Evolutionary conservation across 1,140 invertebrate species (phyloP).

Genomic region (Micrasema minimum): DNA sequence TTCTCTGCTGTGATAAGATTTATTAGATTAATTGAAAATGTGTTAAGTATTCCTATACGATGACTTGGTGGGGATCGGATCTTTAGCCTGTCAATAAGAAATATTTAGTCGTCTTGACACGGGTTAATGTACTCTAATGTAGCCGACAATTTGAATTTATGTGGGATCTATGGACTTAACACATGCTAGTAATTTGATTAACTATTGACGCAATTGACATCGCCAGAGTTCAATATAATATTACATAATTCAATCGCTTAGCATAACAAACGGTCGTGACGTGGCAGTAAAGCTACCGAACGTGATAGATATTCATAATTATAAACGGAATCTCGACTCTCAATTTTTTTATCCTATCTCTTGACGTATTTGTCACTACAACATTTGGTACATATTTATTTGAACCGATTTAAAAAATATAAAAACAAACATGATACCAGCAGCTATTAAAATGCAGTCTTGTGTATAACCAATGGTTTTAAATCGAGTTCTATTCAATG

Average conservation of each 20-base stretch:
- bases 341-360: too few relatives aligned
- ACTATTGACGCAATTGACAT: slow-evolving; percentile 35
- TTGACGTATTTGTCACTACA: too few relatives aligned
- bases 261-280: background rate
- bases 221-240: slow-evolving; percentile 6
- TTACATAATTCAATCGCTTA: slow-evolving; percentile 25
- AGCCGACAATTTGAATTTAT: slow-evolving; percentile 35
- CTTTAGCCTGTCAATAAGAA: slow-evolving; percentile 38
- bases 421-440: too few relatives aligned
- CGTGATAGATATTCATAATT: too few relatives aligned
- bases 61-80: slow-evolving; percentile 16
- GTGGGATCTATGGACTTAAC: slow-evolving; percentile 30
- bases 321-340: too few relatives aligned
- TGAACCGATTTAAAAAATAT: too few relatives aligned
- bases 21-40: slow-evolving; percentile 46
- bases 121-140: slow-evolving; percentile 38
- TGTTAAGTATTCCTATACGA: slow-evolving; percentile 36
- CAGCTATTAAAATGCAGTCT: too few relatives aligned
- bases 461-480: too few relatives aligned
- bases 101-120: slow-evolving; percentile 27
- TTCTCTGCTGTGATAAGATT: slow-evolving; percentile 34
- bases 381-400: too few relatives aligned
- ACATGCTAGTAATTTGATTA: slow-evolving; percentile 34
- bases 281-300: too few relatives aligned
- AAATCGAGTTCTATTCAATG: too few relatives aligned